Conservation (phyloP, 2,797 vertebrate species). For the Megaceryle alcyon region DNA sequence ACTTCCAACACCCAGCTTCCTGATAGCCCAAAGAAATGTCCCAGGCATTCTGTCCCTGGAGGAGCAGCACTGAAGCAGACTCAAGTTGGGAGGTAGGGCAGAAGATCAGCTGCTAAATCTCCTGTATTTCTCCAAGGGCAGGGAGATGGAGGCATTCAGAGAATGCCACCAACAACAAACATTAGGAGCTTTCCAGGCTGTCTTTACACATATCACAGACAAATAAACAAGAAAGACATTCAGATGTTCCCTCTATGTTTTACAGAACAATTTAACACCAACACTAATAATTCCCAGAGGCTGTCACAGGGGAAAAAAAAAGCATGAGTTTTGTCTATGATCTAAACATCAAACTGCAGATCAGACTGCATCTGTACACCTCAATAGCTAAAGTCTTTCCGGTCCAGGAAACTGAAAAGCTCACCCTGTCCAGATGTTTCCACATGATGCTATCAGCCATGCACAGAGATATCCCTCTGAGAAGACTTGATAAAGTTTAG, state of each 20-base stretch:
- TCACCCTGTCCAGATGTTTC: slow-evolving; percentile 52
- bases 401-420: slow-evolving; percentile 35
- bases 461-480: background rate
- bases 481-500: background rate
- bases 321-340: background rate
- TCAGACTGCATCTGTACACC: slow-evolving; percentile 31
- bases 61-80: background rate
- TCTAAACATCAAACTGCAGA: slow-evolving; percentile 55
- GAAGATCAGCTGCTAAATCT: background rate
- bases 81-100: background rate
- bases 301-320: background rate
- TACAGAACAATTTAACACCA: background rate
- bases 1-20: background rate
- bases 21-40: background rate
- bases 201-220: background rate
- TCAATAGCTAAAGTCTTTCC: slow-evolving; percentile 18
- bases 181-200: slow-evolving; percentile 8
- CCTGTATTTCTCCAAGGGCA: background rate
- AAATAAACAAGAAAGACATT: slow-evolving; percentile 45
- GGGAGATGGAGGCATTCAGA: background rate
- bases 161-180: background rate
- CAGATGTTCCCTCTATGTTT: background rate
- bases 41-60: background rate
- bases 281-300: slow-evolving; percentile 16
- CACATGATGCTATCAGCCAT: background rate